Evolutionary conservation across 2,888 invertebrate species (phyloP), one percentile per base, ranked within the genome.

Genomic region (Pristionchus entomophagus): DNA sequence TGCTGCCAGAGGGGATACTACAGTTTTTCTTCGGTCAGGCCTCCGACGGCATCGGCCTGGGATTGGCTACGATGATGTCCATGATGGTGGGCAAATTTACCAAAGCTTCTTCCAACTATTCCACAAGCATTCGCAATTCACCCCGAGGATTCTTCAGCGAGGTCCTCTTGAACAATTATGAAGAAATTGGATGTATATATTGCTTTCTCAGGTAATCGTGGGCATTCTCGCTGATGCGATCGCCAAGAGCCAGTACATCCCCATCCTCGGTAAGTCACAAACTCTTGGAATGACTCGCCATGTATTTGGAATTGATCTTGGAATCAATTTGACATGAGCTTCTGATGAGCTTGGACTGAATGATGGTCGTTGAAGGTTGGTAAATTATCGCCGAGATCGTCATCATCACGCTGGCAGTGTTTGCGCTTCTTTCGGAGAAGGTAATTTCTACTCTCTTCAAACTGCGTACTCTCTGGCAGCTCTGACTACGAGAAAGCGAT

Each of bases 41-140:
- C 8, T n/a, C 26, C 4, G 56, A 81, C 41, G 14, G 53, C 17
- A 45, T 81, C 14, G 81, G 81, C 10, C 51, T 53, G 12, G 81
- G 81, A 35, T 35, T 81, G 10, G 53, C 81, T 10, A 81, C 81
- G 12, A 81, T 81, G 81, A 81, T 81, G 81, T 81, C 81, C 2
- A 81, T 81, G 81, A 81, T 81, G 81, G 81, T 69, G 22, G 1
- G 65, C n/a, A n/a, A 35, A 65, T 26, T 29, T 26, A 26, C n/a
- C 29, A 3, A 10, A 22, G 1, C 32, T 35, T 65, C n/a, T n/a
- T n/a, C n/a, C n/a, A n/a, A n/a, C n/a, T n/a, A n/a, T n/a, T n/a
- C n/a, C n/a, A n/a, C n/a, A n/a, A n/a, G n/a, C n/a, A n/a, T n/a
- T n/a, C n/a, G n/a, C n/a, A n/a, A n/a, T n/a, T n/a, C n/a, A n/a